Evolutionary conservation across 1,140 invertebrate genomes (phyloP), one percentile per base, ranked within the genome.

Genomic region (Andricus grossulariae): DNA sequence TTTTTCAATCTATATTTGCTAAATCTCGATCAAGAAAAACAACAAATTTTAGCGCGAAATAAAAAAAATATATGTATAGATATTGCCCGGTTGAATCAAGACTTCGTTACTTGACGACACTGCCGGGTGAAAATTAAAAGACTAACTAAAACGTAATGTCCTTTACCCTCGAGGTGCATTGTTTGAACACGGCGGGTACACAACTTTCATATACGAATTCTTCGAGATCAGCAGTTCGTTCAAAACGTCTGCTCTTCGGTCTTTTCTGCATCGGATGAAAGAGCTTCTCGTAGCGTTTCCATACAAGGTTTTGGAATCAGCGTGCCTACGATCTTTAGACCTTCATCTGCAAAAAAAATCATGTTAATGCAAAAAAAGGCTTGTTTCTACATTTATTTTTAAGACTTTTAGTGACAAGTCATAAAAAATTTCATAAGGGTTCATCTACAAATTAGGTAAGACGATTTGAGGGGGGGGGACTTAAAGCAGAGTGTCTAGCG

Each of bases 231-330:
- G 13, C 25, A 39, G n/a, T 39, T 5, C 49, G 25, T 84, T 92
- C 87, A 93, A 83, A 94, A 95, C 55, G 91, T 93, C 85, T 95
- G 94, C 88, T 96, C 96, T 84, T 95, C 96, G 54, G 95, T 94
- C 81, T 96, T 96, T 83, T 97, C 95, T 4, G 96, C 95, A 91
- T 97, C 96, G 11, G 95, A 93, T 18, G 95, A 94, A 19, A 98
- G 92, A 57, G 96, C 95, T 87, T 96, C 94, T 82, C 94, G 94
- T 25, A 98, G 91, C 39, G 94, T 89, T 79, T 96, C 95, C 81
- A 97, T 95, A 89, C 96, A 97, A 85, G 96, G 96, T 89, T 97
- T 96, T 83, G 97, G 97, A 91, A 98, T 98, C 76, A 98, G 89
- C 12, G 96, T 98, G 80, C 97, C 96, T 66, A 99, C 97, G 85